Conservation (phyloP, 2,797 vertebrate genomes). For the Cheirogaleus major region DNA sequence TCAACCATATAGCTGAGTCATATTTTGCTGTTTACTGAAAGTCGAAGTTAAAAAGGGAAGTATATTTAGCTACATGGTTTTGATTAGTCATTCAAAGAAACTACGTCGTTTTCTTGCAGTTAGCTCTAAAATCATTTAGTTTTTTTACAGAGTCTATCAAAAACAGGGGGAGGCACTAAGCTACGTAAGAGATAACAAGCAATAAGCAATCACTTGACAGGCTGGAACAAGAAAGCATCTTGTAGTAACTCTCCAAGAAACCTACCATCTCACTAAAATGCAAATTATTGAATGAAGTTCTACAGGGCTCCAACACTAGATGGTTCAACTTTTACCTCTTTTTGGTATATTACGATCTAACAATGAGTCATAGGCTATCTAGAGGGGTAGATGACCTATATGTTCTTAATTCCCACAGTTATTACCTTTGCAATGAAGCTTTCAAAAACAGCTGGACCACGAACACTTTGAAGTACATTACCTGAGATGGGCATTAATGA, state of each 20-base stretch:
- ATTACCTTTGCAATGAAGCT: neutral
- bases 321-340: neutral
- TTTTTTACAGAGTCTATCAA: neutral
- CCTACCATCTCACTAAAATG: neutral
- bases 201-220: neutral
- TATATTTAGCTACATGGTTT: constrained; percentile 1
- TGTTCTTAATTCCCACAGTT: neutral
- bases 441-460: neutral
- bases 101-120: neutral
- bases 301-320: neutral
- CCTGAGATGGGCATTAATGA: neutral
- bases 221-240: neutral
- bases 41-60: neutral
- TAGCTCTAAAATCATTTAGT: neutral
- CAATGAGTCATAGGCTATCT: neutral
- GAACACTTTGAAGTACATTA: neutral
- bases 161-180: neutral
- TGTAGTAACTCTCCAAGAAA: neutral
- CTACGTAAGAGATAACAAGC: neutral
- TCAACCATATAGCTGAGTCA: constrained; percentile 10
- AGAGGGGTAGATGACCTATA: neutral
- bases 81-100: constrained; percentile 4
- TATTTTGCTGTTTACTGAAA: constrained; percentile 25
- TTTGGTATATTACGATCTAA: neutral
- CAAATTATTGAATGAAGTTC: neutral